A percentile compares a stretch with the other conserved stretches of the same genome.
Conservation (phyloP, 2,888 invertebrate species). For the Lacanobia oleracea region DNA sequence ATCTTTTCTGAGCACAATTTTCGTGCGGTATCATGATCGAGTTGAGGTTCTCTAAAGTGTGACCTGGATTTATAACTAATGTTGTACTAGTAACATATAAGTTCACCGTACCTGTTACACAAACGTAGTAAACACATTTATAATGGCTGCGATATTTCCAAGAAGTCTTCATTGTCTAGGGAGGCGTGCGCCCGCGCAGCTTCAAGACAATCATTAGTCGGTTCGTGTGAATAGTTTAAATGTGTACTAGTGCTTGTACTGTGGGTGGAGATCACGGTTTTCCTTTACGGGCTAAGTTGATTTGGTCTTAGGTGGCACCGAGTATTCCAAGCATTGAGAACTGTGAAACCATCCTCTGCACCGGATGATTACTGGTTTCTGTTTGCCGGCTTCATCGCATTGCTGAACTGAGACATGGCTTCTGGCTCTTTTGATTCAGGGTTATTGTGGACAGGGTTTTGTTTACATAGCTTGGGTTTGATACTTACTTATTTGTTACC, state of each 20-base stretch:
- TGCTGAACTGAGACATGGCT: too few species aligned
- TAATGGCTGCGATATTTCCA: conserved; percentile 29
- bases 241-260: conserved; percentile 44
- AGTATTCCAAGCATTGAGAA: conserved; percentile 11
- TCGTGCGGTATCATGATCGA: too few species aligned
- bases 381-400: not conserved
- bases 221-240: conserved; percentile 59
- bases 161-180: conserved; percentile 53
- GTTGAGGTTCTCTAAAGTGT: too few species aligned
- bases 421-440: too few species aligned
- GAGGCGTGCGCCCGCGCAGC: conserved; percentile 54
- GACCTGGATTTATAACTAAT: not conserved
- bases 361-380: not conserved
- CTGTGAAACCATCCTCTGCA: not conserved
- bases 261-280: conserved; percentile 46
- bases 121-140: conserved; percentile 19
- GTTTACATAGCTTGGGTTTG: too few species aligned
- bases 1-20: not conserved
- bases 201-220: conserved; percentile 59
- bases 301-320: conserved; percentile 22
- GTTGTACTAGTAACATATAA: not conserved
- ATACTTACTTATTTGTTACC: too few species aligned
- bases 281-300: not conserved
- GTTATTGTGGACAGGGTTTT: too few species aligned
- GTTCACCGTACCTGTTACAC: conserved; percentile 10